Evolutionary conservation across 2,797 vertebrate genomes (phyloP).

Genomic region (Falco novaeseelandiae): DNA sequence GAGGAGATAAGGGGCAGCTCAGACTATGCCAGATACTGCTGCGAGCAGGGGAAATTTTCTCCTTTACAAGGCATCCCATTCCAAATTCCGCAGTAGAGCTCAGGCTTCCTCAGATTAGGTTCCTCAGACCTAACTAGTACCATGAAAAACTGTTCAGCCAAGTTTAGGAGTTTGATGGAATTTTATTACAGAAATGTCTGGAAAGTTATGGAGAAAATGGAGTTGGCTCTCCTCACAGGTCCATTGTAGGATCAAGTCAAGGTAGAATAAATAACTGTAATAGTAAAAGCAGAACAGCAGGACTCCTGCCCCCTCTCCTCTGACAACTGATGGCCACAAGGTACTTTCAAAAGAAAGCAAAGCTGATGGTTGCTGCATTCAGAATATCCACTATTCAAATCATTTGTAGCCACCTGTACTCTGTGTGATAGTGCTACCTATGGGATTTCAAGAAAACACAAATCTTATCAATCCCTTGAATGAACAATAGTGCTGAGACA

Average conservation of each 20-base stretch:
- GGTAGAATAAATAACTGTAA: background rate
- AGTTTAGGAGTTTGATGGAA: background rate
- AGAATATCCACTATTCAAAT: background rate
- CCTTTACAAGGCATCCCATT: background rate
- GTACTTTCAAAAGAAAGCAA: background rate
- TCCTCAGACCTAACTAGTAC: background rate
- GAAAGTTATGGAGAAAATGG: background rate
- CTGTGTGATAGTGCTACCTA: background rate
- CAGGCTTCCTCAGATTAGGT: background rate
- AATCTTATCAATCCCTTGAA: background rate
- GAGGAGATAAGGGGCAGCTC: background rate
- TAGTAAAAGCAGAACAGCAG: background rate
- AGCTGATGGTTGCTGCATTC: background rate
- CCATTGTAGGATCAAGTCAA: background rate
- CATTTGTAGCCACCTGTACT: background rate
- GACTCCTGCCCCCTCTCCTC: background rate
- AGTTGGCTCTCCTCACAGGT: background rate
- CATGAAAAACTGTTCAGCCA: background rate
- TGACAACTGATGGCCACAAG: background rate
- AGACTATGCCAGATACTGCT: background rate
- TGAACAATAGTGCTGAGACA: background rate
- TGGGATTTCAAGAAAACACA: background rate
- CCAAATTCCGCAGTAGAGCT: background rate
- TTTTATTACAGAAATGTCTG: background rate
- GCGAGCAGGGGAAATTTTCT: background rate